phyloP scores from a whole-genome alignment of 2,888 invertebrate genomes.

The Drosophila antonietae region DNA sequence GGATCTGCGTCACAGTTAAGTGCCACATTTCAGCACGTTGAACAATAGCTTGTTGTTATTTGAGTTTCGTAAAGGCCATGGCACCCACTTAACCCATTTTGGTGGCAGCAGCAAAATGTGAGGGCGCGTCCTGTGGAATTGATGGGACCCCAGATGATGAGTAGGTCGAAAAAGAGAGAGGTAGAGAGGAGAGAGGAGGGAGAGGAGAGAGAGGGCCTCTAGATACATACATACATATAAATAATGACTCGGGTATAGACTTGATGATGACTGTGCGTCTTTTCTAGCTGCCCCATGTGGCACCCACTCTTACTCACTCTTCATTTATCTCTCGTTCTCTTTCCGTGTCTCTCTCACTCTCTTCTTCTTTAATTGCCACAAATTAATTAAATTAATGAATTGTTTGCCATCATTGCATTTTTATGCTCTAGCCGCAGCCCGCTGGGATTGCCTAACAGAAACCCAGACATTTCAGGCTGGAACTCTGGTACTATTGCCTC shows the following conservation, averaged over 20 bases:
- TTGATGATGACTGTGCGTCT: conserved; percentile 65
- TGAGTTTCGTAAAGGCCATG: conserved; percentile 32
- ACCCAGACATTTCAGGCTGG: conserved; percentile 24
- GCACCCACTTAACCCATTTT: conserved; percentile 55
- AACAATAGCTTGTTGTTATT: conserved; percentile 47
- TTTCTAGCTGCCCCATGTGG: conserved; percentile 42
- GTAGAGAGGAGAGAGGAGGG: no score
- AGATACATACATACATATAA: conserved; percentile 40
- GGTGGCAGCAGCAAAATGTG: conserved; percentile 23
- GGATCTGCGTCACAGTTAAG: conserved; percentile 28
- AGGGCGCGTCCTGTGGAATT: conserved; percentile 42
- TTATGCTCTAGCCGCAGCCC: conserved; percentile 38
- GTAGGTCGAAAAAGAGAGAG: conserved; percentile 10
- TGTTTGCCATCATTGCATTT: conserved; percentile 73
- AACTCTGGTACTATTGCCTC: background rate
- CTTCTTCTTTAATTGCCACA: conserved; percentile 75
- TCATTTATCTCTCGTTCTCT: background rate
- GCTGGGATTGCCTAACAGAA: conserved; percentile 44
- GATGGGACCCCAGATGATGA: conserved; percentile 41
- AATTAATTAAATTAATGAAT: conserved; percentile 83
- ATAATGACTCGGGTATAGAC: conserved; percentile 45
- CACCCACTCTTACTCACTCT: conserved; percentile 7
- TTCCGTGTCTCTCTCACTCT: background rate
- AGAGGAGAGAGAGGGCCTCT: background rate
- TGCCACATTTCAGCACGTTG: conserved; percentile 53